Evolutionary conservation across 1,140 invertebrate species (phyloP).

Genomic region (Drosophila lowei): DNA sequence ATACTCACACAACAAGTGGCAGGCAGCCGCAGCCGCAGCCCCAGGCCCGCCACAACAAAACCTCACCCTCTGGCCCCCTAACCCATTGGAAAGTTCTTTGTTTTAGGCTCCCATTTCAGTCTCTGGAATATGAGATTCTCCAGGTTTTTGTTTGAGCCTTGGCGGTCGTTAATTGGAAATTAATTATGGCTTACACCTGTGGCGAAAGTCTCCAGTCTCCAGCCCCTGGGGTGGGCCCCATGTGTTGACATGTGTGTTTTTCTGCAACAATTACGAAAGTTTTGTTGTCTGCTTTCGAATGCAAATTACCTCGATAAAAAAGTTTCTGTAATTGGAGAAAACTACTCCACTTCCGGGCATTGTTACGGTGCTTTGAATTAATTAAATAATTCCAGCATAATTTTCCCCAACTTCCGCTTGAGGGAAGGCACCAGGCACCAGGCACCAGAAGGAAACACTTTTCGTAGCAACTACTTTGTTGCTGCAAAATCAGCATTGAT

Average conservation of each 20-base stretch:
- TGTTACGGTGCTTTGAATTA: conserved; percentile 12
- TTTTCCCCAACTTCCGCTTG: conserved; percentile 5
- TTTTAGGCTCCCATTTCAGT: neutral
- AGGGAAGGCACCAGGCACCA: conserved; percentile 9
- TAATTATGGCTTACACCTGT: conserved; percentile 49
- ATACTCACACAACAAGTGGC: conserved; percentile 39
- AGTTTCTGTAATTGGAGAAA: conserved; percentile 14
- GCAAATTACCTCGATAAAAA: conserved; percentile 28
- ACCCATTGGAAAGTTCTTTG: neutral
- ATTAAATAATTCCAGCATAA: conserved; percentile 36
- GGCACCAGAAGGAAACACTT: conserved; percentile 6
- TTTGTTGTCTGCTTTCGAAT: conserved; percentile 5
- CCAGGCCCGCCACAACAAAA: neutral
- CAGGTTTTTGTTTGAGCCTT: conserved; percentile 11
- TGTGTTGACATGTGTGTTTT: conserved; percentile 13
- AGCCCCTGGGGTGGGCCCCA: neutral
- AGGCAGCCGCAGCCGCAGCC: conserved; percentile 4
- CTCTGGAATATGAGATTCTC: too few relatives aligned
- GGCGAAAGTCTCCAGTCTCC: conserved; percentile 1
- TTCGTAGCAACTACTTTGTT: conserved; percentile 16
- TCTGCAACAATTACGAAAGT: conserved; percentile 35
- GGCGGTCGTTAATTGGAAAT: conserved; percentile 59
- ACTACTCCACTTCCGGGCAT: conserved; percentile 20
- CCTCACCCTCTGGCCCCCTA: neutral
- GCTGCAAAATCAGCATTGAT: too few relatives aligned